These are phyloP conservation scores for Thecophora atra DNA, from an alignment of 2,888 invertebrate species.

Conservation along the genomic window DNA sequence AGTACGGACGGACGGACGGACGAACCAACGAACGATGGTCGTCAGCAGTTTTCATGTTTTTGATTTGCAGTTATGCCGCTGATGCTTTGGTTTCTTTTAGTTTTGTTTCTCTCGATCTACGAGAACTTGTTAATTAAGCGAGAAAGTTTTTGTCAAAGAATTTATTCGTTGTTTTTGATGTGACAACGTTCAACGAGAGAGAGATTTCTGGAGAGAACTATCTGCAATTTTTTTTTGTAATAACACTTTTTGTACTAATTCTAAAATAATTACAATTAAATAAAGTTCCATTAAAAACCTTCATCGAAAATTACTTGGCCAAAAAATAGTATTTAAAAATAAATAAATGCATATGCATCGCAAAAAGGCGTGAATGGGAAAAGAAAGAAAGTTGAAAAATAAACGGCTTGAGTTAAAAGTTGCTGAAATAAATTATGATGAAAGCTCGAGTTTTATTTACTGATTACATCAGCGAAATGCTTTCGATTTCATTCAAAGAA, in stretches of 20 bases:
- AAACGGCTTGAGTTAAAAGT: too few relatives aligned
- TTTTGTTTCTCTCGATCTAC: slow-evolving; percentile 39
- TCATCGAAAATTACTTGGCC: too few relatives aligned
- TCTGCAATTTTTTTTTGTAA: background rate
- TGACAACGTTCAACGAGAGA: slow-evolving; percentile 3
- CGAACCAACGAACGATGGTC: background rate
- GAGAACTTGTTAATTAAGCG: slow-evolving; percentile 60
- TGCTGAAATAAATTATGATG: too few relatives aligned
- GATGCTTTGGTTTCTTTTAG: slow-evolving; percentile 34
- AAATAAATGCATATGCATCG: too few relatives aligned
- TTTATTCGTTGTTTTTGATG: background rate
- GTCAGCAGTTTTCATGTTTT: too few relatives aligned
- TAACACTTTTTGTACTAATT: too few relatives aligned
- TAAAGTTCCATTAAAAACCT: too few relatives aligned
- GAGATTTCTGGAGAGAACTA: background rate
- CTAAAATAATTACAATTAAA: background rate
- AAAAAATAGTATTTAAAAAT: too few relatives aligned
- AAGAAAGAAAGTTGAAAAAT: too few relatives aligned
- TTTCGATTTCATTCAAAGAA: slow-evolving; percentile 33
- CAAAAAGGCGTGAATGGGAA: too few relatives aligned
- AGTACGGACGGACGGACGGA: slow-evolving; percentile 26
- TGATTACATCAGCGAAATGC: slow-evolving; percentile 33
- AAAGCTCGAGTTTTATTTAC: slow-evolving; percentile 7
- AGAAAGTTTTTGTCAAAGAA: slow-evolving; percentile 54
- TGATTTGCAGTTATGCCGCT: too few relatives aligned